Evolutionary conservation across 30 jellyfish, hydroid and myxozoan genomes (phyloP).

Genomic region (Mastigias papua): DNA sequence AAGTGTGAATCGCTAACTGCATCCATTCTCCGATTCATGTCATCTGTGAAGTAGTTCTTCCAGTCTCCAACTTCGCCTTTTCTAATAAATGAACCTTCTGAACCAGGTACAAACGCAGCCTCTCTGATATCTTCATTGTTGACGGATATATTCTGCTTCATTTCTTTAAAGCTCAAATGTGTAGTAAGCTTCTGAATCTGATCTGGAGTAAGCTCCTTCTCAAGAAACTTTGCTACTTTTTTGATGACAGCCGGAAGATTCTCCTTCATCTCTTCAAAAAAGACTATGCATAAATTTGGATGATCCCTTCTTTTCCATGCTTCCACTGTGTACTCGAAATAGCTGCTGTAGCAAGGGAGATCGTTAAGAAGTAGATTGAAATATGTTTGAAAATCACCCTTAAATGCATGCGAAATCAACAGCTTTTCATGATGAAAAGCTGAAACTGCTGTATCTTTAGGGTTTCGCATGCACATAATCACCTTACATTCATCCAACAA

Average conservation of each 20-base stretch:
- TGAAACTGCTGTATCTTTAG: slow-evolving; percentile 56
- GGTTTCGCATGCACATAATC: slow-evolving; percentile 56
- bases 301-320: slow-evolving; percentile 50
- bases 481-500: slow-evolving; percentile 49
- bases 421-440: slow-evolving; percentile 45
- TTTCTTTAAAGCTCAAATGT: slow-evolving; percentile 26
- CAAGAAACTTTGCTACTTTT: slow-evolving; percentile 44
- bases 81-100: slow-evolving; percentile 36
- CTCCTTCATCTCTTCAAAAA: slow-evolving; percentile 51
- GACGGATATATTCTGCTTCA: slow-evolving; percentile 33
- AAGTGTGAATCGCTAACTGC: slow-evolving; percentile 10
- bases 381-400: slow-evolving; percentile 18
- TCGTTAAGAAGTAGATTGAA: slow-evolving; percentile 17
- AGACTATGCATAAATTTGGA: slow-evolving; percentile 39
- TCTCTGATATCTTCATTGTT: slow-evolving; percentile 32
- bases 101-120: slow-evolving; percentile 48
- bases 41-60: slow-evolving; percentile 71
- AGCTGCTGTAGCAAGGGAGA: slow-evolving; percentile 11
- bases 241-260: slow-evolving; percentile 18
- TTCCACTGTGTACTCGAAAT: slow-evolving; percentile 25
- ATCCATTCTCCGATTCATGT: slow-evolving; percentile 55
- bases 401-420: slow-evolving; percentile 6
- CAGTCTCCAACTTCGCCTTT: slow-evolving; percentile 73
- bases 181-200: slow-evolving; percentile 14
- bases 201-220: slow-evolving; percentile 34